These are phyloP conservation scores for Zapus hudsonius DNA, from an alignment of 2,113 vertebrate species.

Conservation along the genomic window DNA sequence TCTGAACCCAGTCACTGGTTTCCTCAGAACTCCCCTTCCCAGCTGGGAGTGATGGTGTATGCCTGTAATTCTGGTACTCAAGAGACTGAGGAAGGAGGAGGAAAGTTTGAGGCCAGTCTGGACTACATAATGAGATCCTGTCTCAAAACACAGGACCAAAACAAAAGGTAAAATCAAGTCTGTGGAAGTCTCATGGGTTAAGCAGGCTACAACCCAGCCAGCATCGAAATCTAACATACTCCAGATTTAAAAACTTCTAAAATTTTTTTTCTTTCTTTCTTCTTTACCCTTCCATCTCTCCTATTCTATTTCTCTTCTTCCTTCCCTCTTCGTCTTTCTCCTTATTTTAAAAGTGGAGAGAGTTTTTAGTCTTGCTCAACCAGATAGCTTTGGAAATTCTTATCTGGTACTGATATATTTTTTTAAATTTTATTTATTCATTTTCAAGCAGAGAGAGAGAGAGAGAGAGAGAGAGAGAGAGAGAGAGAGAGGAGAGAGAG, in stretches of 20 bases:
- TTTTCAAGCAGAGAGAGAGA: too few relatives aligned
- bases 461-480: too few relatives aligned
- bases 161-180: slow-evolving; percentile 23
- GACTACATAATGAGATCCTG: neutral
- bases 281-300: too few relatives aligned
- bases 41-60: neutral
- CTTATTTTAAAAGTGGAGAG: slow-evolving; percentile 6
- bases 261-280: neutral
- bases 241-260: slow-evolving; percentile 61
- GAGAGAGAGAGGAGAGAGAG: too few relatives aligned
- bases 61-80: neutral
- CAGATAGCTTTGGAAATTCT: slow-evolving; percentile 54
- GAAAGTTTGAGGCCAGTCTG: neutral
- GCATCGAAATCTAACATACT: slow-evolving; percentile 64
- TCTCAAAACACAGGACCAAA: neutral
- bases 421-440: too few relatives aligned
- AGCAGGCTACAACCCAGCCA: slow-evolving; percentile 69
- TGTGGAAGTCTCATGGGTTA: slow-evolving; percentile 71
- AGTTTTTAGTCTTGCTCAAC: slow-evolving; percentile 39
- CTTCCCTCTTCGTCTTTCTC: neutral
- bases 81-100: neutral
- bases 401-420: slow-evolving; percentile 41
- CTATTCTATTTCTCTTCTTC: neutral
- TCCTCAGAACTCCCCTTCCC: slow-evolving; percentile 64
- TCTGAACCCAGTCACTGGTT: neutral